These are phyloP conservation scores for Entomyzon cyanotis DNA, from an alignment of 2,113 vertebrate genomes.

Conservation along the genomic window DNA sequence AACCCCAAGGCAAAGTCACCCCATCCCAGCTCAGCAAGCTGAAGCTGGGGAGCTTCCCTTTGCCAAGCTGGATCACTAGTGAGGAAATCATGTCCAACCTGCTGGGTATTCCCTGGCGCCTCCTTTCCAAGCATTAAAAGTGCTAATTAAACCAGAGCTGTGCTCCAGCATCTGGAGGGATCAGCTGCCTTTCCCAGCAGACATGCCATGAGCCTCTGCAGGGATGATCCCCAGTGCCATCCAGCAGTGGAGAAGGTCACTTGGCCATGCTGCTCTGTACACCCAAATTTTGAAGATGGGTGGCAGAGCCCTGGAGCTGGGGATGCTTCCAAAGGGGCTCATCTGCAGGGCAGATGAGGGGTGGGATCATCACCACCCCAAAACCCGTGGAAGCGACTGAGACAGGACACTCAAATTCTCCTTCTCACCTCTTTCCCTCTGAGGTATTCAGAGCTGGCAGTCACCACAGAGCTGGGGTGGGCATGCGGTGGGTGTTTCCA, in stretches of 20 bases:
- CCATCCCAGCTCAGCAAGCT: not conserved
- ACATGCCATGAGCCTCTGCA: accelerated
- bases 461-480: not conserved
- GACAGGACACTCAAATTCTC: not conserved
- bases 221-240: accelerated
- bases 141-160: slow-evolving; percentile 48
- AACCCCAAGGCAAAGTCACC: not conserved
- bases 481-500: not conserved
- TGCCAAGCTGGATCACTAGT: not conserved
- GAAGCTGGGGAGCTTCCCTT: not conserved
- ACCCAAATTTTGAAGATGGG: not conserved
- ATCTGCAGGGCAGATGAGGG: not conserved
- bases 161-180: not conserved
- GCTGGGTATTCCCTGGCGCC: not conserved
- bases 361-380: not conserved
- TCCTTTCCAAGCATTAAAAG: slow-evolving; percentile 39
- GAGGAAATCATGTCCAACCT: not conserved
- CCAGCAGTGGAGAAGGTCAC: not conserved
- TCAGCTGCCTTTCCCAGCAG: not conserved
- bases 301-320: not conserved
- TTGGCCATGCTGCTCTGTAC: not conserved
- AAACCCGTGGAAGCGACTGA: not conserved
- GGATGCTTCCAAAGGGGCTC: not conserved
- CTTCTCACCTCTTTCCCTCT: not conserved
- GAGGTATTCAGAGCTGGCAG: not conserved